Evolutionary conservation across 2,888 invertebrate species (phyloP), one percentile per base, ranked within the genome.

Genomic region (Drosophila helvetica): DNA sequence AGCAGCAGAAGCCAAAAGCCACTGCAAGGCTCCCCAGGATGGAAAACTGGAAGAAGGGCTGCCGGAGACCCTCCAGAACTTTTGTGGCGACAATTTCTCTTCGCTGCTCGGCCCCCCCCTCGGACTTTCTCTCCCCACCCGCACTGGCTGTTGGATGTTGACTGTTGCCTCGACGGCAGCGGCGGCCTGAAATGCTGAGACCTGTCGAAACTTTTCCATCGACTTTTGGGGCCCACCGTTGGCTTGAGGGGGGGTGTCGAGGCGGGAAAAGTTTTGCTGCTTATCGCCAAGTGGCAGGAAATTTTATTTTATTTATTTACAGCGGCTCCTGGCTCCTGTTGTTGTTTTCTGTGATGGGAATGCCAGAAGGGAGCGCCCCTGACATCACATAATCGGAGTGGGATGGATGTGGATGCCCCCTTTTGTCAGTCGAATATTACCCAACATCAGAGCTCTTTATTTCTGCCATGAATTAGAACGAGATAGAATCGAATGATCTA

Each of bases 201-300:
- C 80, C 81, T 81, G 81, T 81, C 81, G 81, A 81, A 86, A 81
- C 64, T 81, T 81, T 81, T 78, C 66, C 80, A 80, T 75, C 70
- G 86, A 86, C 67, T 75, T 71, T 74, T 50, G 62, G 42, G 43
- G 17, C 56, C 30, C 27, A 27, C 27, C 7, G 7, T 27, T 27
- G 27, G 27, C 8, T 27, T 19, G 30, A 55, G 27, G 52, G 51
- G 51, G 60, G 33, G 68, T 51, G 68, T 48, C 70, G 25, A 25
- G 38, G 57, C 64, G 52, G 58, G 45, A 62, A 61, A 59, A 62
- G 48, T 59, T 62, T 56, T 46, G 43, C 45, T 52, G 62, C 68
- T 60, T 70, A 66, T 66, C 66, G 53, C 43, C 66, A 66, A 64
- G 48, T 60, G 60, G 50, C 55, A 56, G 56, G 54, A 68, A 72